These are phyloP conservation scores for Lophotis ruficrista DNA, from an alignment of 2,113 vertebrate species.

Conservation along the genomic window DNA sequence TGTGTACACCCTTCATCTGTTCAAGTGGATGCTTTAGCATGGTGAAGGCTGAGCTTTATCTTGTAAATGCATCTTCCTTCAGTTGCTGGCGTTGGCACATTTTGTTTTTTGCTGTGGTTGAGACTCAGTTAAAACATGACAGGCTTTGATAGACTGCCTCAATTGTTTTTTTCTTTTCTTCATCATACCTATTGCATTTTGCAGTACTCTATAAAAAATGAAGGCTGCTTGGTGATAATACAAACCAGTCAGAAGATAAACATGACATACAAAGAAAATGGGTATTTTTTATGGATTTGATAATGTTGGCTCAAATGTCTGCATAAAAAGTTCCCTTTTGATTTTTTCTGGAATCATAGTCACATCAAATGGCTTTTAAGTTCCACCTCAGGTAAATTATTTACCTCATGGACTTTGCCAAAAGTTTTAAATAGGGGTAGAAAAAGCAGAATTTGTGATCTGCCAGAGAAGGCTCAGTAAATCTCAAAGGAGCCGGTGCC, in stretches of 20 bases:
- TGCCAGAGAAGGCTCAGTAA: background rate
- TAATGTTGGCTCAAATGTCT: slow-evolving; percentile 27
- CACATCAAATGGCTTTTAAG: background rate
- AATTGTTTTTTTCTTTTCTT: slow-evolving; percentile 28
- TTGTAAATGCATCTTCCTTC: slow-evolving; percentile 44
- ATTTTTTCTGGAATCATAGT: slow-evolving; percentile 10
- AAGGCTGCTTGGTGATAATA: slow-evolving; percentile 24
- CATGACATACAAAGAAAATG: background rate
- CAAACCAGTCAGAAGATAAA: slow-evolving; percentile 11
- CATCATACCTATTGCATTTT: slow-evolving; percentile 33
- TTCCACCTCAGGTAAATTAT: background rate
- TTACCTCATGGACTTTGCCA: background rate
- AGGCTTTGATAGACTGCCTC: slow-evolving; percentile 53
- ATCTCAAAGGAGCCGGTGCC: background rate
- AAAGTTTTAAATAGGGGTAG: background rate
- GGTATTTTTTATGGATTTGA: slow-evolving; percentile 33
- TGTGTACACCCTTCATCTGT: background rate
- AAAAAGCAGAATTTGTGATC: background rate
- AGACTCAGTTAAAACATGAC: slow-evolving; percentile 54
- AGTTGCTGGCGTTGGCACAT: slow-evolving; percentile 7
- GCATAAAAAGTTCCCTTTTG: background rate
- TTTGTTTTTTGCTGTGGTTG: slow-evolving; percentile 35
- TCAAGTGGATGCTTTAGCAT: slow-evolving; percentile 10
- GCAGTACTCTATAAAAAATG: slow-evolving; percentile 43
- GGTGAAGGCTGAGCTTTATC: slow-evolving; percentile 20